Evolutionary conservation across 2,797 vertebrate genomes (phyloP).

Genomic region (Coccyzus lansbergi): DNA sequence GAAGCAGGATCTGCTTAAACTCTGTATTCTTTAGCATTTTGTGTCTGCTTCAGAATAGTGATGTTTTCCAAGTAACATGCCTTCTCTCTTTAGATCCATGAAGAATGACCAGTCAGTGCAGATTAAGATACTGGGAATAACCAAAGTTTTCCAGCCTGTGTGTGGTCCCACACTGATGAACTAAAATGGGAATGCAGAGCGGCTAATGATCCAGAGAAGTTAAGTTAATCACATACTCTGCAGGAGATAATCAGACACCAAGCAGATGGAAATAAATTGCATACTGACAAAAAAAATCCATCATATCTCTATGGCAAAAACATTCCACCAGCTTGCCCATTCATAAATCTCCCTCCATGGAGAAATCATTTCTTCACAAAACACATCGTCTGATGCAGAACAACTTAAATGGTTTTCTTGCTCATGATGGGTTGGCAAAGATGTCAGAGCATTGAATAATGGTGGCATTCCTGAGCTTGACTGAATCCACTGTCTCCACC

Average conservation of each 20-base stretch:
- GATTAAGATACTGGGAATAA: background rate
- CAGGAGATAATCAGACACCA: conserved; percentile 46
- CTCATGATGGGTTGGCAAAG: background rate
- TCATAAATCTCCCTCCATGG: conserved; percentile 48
- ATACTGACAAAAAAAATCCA: background rate
- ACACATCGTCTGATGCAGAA: conserved; percentile 10
- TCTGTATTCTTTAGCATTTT: background rate
- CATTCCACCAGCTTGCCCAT: background rate
- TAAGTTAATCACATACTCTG: conserved; percentile 40
- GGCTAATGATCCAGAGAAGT: conserved; percentile 42
- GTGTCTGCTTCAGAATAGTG: background rate
- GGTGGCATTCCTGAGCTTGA: background rate
- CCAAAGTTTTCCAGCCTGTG: background rate
- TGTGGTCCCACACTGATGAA: conserved; percentile 37
- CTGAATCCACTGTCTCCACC: no score
- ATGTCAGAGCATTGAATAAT: background rate
- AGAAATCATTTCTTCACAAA: conserved; percentile 33
- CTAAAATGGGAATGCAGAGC: conserved; percentile 30
- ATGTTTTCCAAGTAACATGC: background rate
- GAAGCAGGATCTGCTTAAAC: background rate
- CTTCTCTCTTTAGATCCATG: background rate
- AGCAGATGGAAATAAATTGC: conserved; percentile 58
- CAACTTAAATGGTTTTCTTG: background rate
- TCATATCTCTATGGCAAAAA: conserved; percentile 12
- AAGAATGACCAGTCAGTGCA: background rate